Evolutionary conservation across 2,113 vertebrate species (phyloP).

Genomic region (Esox niger): DNA sequence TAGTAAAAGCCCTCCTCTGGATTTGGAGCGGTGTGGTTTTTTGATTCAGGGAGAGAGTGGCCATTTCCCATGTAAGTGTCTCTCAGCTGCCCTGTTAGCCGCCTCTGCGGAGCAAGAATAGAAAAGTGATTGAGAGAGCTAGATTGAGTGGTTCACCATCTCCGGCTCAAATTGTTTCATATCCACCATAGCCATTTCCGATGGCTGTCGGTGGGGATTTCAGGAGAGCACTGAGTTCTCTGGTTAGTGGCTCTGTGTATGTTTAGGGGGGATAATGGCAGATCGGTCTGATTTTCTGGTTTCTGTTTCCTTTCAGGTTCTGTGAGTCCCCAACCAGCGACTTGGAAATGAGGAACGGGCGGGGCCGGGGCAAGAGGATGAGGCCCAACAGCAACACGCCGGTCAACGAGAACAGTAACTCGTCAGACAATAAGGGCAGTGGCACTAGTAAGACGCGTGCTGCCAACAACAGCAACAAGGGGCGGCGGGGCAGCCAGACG

Average conservation of each 20-base stretch:
- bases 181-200: not conserved
- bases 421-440: conserved; percentile 86
- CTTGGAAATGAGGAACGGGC: conserved; percentile 91
- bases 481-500: conserved; percentile 90
- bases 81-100: conserved; percentile 17
- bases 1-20: conserved; percentile 25
- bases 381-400: conserved; percentile 88
- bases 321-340: conserved; percentile 96
- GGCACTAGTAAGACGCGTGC: conserved; percentile 87
- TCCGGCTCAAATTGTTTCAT: not conserved
- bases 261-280: not conserved
- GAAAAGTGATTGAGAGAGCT: not conserved
- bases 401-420: conserved; percentile 77
- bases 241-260: not conserved
- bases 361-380: conserved; percentile 91
- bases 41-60: conserved; percentile 21
- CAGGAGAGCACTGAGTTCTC: not conserved
- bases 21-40: conserved; percentile 14
- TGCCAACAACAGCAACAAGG: conserved; percentile 83
- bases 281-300: not conserved
- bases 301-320: conserved; percentile 75
- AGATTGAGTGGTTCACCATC: not conserved
- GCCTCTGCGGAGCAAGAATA: not conserved
- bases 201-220: too few relatives aligned
- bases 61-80: not conserved